Evolutionary conservation across 2,888 invertebrate species (phyloP), one percentile per base, ranked within the genome.

Genomic region (Lordiphosa andalusiaca): DNA sequence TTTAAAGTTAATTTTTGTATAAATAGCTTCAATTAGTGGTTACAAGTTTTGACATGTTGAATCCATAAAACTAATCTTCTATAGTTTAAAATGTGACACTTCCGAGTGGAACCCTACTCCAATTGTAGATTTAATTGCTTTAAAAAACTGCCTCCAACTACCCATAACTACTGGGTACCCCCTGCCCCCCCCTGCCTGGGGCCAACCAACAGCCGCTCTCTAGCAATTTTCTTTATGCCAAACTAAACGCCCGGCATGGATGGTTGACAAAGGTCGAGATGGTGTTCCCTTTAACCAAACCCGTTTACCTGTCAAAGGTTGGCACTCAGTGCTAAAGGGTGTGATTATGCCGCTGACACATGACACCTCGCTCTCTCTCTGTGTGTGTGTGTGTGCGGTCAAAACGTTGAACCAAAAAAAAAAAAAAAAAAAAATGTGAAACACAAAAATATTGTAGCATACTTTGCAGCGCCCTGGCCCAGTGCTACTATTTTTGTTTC

Each of bases 281-380:
- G 63, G 53, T 63, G 62, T 56, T 37, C 58, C 67, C 25, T 49
- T 62, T 30, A 37, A 19, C 38, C 40, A 9, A 40, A 33, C 53
- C 23, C 42, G 9, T 48, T 59, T 48, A 59, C 50, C 66, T 63
- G 36, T 36, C 75, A 74, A 69, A 65, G 80, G 68, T 66, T 23
- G 23, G 23, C 67, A 53, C 51, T 44, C 48, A 33, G 44, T 40
- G 36, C 38, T 42, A 78, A 82, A 78, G 80, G 85, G 80, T 83
- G 84, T 83, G 83, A 76, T 76, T 76, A 80, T 81, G 74, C 64
- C 77, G 67, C 71, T 78, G 78, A 84, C 85, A 85, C 67, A 66
- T 80, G 85, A 80, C 80, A 80, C 85, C 73, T 84, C 55, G 2
- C 19, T 19, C 0, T 1, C 16, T 16, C 16, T 16, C 19, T 19